Percentiles rank a stretch among this genome's conserved stretches.
These are phyloP conservation scores for Acanthacorydalis orientalis DNA, from an alignment of 2,888 invertebrate genomes.

Conservation along the genomic window DNA sequence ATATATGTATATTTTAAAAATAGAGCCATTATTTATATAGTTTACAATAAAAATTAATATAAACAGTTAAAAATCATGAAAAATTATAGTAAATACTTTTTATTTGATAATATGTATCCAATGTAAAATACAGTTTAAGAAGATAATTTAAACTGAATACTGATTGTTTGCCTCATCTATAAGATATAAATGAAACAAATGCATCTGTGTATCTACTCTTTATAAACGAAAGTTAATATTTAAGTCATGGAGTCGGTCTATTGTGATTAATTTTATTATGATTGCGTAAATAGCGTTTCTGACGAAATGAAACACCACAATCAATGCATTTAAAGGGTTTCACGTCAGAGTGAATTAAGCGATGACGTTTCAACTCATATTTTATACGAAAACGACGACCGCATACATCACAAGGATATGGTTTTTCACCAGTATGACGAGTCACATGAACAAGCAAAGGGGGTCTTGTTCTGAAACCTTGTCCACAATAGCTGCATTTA, in stretches of 20 bases:
- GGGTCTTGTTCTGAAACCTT: conserved; percentile 39
- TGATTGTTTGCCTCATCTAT: no score
- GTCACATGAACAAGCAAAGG: conserved; percentile 37
- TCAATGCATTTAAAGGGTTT: conserved; percentile 30
- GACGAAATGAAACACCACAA: conserved; percentile 29
- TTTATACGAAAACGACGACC: conserved; percentile 38
- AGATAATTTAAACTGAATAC: no score
- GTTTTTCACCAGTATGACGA: conserved; percentile 43
- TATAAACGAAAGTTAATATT: background rate
- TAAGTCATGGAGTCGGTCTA: conserved; percentile 11
- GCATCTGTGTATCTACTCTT: no score
- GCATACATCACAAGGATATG: conserved; percentile 39
- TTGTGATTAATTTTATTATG: conserved; percentile 29
- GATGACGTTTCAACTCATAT: conserved; percentile 39
- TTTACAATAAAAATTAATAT: no score
- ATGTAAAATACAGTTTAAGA: no score
- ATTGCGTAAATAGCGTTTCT: conserved; percentile 33
- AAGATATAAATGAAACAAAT: no score
- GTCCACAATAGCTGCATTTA: conserved; percentile 40
- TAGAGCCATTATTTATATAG: no score
- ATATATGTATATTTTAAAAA: no score
- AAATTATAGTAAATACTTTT: no score
- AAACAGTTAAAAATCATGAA: no score
- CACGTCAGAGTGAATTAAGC: conserved; percentile 31
- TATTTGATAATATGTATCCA: no score